Base-by-base conservation (phyloP, 2,113 vertebrate species). In the Rhinichthys klamathensis region DNA sequence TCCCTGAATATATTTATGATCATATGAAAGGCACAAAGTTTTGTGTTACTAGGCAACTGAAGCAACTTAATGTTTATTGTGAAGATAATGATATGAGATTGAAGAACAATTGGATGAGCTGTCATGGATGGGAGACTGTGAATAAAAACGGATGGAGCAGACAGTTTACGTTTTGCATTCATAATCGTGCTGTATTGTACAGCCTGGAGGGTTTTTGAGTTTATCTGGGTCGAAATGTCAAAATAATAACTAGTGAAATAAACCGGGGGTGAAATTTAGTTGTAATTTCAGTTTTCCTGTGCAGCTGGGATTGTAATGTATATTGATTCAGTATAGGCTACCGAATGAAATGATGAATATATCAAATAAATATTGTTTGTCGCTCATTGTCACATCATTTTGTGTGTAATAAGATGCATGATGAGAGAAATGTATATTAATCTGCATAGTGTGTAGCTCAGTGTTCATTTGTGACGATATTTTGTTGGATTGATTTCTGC, bases 21-120 rank as follows among this genome's bases (percentile, higher is more conserved):
- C 32, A 63, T 46, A 44, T 73, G 54, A 79, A 88, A 85, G 72
- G 73, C 32, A 44, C 65, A 82, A 63, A 85, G 80, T 83, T 85
- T 77, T 56, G 74, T 21, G 80, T 88, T 88, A 60, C 73, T 72
- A 85, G 72, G 84, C 84, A 83, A 85, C 80, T 44, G 10, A 69
- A 25, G 77, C 72, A 83, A 83, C 67, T 56, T 74, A 56, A 35
- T 32, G 23, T 73, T 83, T 79, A n/a, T 51, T 78, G 27, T 65
- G 25, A 0, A 82, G 56, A 73, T 83, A 85, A 85, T 63, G 41
- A 49, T 65, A 54, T 25, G 25, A 83, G 65, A 83, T 58, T 82
- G 70, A 80, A 61, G 67, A 85, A 83, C 35, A 67, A 83, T 73
- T 44, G 51, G 27, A 78, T 85, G 72, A 85, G 65, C 41, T 63